Conservation (phyloP, 2,113 vertebrate genomes). For the Solea solea region DNA sequence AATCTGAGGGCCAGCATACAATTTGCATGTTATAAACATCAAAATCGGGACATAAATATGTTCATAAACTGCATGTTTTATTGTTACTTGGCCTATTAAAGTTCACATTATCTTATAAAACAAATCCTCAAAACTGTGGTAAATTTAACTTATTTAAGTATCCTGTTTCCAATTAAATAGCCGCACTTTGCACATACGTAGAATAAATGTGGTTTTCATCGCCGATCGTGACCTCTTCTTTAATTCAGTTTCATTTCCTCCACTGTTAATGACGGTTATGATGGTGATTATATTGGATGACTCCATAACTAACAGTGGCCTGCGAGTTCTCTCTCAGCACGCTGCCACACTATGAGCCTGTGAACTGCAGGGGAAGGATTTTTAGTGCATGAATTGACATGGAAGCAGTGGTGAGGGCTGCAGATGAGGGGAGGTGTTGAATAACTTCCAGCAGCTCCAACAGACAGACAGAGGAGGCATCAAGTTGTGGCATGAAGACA, state of each 20-base stretch:
- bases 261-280: conserved; percentile 27
- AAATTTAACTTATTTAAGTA: too few relatives aligned
- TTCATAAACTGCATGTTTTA: too few relatives aligned
- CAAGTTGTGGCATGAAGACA: conserved; percentile 43
- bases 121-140: too few relatives aligned
- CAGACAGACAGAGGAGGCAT: conserved; percentile 14
- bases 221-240: too few relatives aligned
- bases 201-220: too few relatives aligned
- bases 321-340: conserved; percentile 37
- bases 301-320: background rate
- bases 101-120: too few relatives aligned
- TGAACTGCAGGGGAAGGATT: conserved; percentile 49
- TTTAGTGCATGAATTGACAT: conserved; percentile 28
- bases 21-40: too few relatives aligned
- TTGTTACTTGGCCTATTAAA: too few relatives aligned
- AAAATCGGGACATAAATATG: too few relatives aligned
- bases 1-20: too few relatives aligned
- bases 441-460: conserved; percentile 17
- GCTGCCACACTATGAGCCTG: conserved; percentile 3
- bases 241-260: conserved; percentile 15
- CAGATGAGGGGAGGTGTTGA: conserved; percentile 5
- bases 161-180: too few relatives aligned
- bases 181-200: too few relatives aligned
- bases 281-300: background rate
- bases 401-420: conserved; percentile 24